Evolutionary conservation across 2,888 invertebrate species (phyloP), one percentile per base, ranked within the genome.

Genomic region (Ophraella communa): DNA sequence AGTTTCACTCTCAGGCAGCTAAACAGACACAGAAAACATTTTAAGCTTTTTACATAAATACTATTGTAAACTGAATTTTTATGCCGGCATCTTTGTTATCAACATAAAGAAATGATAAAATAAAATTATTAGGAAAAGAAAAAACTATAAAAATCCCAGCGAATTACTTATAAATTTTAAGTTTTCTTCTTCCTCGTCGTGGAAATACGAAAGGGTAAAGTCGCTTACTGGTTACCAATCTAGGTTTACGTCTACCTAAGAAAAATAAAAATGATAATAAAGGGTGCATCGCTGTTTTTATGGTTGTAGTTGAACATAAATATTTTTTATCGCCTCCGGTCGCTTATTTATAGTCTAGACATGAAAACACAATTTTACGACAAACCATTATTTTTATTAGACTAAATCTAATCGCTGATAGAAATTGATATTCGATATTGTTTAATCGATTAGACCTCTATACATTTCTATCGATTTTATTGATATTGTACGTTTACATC

Each of bases 261-360:
- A 60, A 65, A 65, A 65, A 65, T 62, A 62, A 61, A 65, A 65
- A 58, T 57, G 58, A 58, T 42, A 45, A 52, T 65, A 65, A 65
- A 62, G 65, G 65, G 61, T 62, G 64, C 64, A 64, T 67, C 67
- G 45, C 67, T 55, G 55, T 64, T 67, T 67, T 67, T 67, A 67
- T 56, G 59, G 60, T 39, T 62, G 64, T 67, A 67, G 64, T 65
- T 62, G 59, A 65, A 65, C 65, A 63, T 66, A 69, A 69, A 67
- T 68, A 68, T 65, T 69, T 67, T 67, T 69, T 67, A 69, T 66
- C 60, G 64, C 62, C 67, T 55, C 45, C 39, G 58, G 54, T 64
- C 60, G 60, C 63, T 65, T 65, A 65, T 68, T 68, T 68, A 68
- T 68, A 64, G 68, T 64, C 58, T 39, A 53, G 62, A 61, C 65